A percentile compares a stretch with the other conserved stretches of the same genome.
Evolutionary conservation across 2,797 vertebrate genomes (phyloP).

Genomic region (Gambelia wislizenii): DNA sequence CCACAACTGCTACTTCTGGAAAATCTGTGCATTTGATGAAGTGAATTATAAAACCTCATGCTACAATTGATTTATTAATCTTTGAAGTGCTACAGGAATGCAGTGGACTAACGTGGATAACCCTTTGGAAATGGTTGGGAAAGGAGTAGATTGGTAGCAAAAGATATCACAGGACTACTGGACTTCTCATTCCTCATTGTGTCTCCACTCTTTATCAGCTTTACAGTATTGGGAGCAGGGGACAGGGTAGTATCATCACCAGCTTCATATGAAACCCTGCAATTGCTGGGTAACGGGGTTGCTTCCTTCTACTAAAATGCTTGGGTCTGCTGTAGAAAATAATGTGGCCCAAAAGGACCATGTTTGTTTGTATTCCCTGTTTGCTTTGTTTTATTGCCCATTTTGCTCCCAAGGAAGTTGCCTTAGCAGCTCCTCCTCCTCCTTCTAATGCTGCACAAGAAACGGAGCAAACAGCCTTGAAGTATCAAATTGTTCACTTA

Average conservation of each 20-base stretch:
- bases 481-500: neutral
- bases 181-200: neutral
- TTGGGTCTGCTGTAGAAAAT: neutral
- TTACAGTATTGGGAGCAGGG: neutral
- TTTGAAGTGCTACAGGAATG: no score
- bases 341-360: neutral
- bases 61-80: no score
- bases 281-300: neutral
- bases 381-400: neutral
- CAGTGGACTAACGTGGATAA: no score
- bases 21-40: no score
- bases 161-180: neutral
- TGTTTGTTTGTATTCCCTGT: neutral
- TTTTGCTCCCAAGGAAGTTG: neutral
- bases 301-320: neutral
- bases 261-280: neutral
- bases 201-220: no score
- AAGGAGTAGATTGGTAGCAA: neutral
- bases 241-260: neutral
- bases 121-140: no score
- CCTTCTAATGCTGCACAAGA: neutral
- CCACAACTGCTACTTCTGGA: no score
- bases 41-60: no score
- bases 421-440: neutral
- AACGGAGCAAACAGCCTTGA: neutral